Percentiles rank a stretch among this genome's conserved stretches.
Evolutionary conservation across 2,113 vertebrate species (phyloP).

Genomic region (Dicentrarchus labrax): DNA sequence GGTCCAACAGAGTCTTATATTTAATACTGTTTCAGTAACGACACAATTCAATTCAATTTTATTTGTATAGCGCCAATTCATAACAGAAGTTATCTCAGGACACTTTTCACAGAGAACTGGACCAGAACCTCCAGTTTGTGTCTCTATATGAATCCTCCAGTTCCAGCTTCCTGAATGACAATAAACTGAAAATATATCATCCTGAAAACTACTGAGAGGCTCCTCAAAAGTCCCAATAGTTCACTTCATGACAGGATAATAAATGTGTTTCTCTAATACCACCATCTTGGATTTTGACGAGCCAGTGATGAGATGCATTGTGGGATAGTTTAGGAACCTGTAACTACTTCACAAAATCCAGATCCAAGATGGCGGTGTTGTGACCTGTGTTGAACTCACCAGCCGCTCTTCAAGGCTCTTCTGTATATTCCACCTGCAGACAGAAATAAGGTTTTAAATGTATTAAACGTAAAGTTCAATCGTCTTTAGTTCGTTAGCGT

Average conservation of each 20-base stretch:
- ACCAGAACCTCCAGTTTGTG: no score
- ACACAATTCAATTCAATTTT: no score
- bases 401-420: constrained; percentile 66
- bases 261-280: background rate
- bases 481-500: background rate
- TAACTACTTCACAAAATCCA: background rate
- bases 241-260: background rate
- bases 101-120: no score
- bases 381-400: constrained; percentile 70
- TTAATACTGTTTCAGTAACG: no score
- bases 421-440: constrained; percentile 72
- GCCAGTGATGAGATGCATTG: no score
- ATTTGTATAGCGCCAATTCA: no score
- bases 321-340: background rate
- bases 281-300: background rate
- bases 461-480: background rate
- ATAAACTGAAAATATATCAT: no score
- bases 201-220: no score
- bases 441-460: background rate
- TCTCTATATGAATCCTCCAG: no score
- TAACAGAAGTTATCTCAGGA: no score
- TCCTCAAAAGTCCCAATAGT: no score
- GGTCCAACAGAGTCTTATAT: background rate
- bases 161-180: no score
- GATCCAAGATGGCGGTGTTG: background rate